These are phyloP conservation scores for Bolborhynchus lineola DNA, from an alignment of 2,113 vertebrate species.

Conservation along the genomic window DNA sequence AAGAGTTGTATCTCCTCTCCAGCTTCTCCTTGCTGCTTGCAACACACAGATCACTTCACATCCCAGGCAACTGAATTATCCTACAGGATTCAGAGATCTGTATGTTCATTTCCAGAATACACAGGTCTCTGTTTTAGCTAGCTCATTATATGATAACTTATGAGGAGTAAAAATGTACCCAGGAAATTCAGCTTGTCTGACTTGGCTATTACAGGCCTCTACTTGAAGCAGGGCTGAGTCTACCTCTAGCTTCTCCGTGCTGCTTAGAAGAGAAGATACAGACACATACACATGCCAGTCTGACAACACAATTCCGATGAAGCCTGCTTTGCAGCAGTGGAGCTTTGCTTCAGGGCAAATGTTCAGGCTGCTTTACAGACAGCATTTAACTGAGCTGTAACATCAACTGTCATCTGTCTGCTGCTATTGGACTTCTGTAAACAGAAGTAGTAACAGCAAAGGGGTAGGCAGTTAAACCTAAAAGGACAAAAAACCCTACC, in stretches of 20 bases:
- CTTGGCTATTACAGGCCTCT: neutral
- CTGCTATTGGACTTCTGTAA: neutral
- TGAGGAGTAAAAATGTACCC: neutral
- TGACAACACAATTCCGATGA: neutral
- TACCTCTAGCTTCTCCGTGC: conserved; percentile 8
- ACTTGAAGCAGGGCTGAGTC: conserved; percentile 5
- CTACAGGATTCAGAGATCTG: neutral
- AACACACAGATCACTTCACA: neutral
- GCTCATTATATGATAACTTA: neutral
- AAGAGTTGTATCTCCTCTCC: neutral
- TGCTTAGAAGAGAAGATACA: conserved; percentile 4
- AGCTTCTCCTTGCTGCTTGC: neutral
- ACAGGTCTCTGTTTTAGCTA: conserved; percentile 7
- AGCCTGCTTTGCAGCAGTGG: neutral
- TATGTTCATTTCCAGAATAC: neutral
- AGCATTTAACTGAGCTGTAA: neutral
- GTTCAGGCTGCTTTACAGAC: neutral
- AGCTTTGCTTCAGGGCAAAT: neutral
- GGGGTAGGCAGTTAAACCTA: neutral
- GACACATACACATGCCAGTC: neutral
- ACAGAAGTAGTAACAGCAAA: neutral
- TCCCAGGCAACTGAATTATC: neutral
- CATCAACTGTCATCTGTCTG: neutral
- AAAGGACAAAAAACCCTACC: neutral
- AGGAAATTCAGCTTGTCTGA: conserved; percentile 6